Conservation (phyloP, 2,113 vertebrate genomes). For the Erythrolamprus reginae region DNA sequence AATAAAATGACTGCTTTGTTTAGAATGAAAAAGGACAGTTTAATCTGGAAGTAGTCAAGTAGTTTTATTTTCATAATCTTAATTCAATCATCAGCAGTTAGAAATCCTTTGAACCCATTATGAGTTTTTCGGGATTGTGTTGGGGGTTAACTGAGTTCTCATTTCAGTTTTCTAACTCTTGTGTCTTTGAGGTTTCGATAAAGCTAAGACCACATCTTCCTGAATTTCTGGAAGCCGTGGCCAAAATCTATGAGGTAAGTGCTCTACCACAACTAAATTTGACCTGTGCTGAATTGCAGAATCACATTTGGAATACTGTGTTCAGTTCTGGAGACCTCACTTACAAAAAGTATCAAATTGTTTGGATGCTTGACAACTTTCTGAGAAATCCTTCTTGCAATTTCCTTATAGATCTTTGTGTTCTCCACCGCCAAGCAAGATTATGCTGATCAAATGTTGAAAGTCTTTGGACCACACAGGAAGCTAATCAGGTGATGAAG, state of each 20-base stretch:
- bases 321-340: no score
- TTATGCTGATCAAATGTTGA: conserved; percentile 78
- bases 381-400: neutral
- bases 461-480: conserved; percentile 72
- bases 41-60: neutral
- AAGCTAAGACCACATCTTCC: conserved; percentile 70
- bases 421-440: conserved; percentile 79
- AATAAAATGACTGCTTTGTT: neutral
- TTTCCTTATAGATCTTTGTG: conserved; percentile 71
- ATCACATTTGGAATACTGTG: no score
- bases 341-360: no score
- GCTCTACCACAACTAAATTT: neutral
- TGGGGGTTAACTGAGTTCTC: neutral
- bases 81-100: neutral
- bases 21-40: neutral
- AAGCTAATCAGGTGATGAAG: conserved; percentile 71
- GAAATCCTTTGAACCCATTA: neutral
- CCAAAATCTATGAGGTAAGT: conserved; percentile 73
- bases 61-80: neutral
- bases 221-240: conserved; percentile 74
- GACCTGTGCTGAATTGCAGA: neutral
- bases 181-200: conserved; percentile 68
- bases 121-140: neutral
- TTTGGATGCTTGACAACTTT: neutral
- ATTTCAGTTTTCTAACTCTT: neutral